Conservation (phyloP, 2,797 vertebrate genomes). For the Gorsachius magnificus region DNA sequence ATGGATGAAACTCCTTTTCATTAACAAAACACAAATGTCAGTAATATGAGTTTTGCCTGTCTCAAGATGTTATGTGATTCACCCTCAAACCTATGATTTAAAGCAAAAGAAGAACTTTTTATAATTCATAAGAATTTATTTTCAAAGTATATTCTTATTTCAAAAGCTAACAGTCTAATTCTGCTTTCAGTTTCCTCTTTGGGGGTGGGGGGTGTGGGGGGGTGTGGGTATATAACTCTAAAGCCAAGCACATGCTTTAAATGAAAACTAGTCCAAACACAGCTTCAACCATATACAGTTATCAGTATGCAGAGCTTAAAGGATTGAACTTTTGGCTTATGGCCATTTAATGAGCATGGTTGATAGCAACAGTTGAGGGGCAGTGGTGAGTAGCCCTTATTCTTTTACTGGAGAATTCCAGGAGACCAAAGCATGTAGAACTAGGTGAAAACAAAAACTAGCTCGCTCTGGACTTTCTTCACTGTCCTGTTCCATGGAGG, state of each 20-base stretch:
- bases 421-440: neutral
- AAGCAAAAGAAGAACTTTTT: neutral
- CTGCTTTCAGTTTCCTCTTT: neutral
- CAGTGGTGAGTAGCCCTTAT: neutral
- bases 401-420: neutral
- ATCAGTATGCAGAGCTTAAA: neutral
- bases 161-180: neutral
- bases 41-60: neutral
- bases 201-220: accelerated
- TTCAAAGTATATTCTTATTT: neutral
- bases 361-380: neutral
- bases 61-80: neutral
- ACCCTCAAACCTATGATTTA: neutral
- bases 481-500: neutral
- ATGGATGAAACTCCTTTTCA: conserved; percentile 24
- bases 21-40: conserved; percentile 17
- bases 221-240: neutral
- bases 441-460: neutral
- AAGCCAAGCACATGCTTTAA: neutral
- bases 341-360: neutral
- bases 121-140: neutral
- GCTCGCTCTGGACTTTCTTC: neutral
- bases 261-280: neutral
- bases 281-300: neutral
- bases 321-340: neutral